Evolutionary conservation across 2,113 vertebrate species (phyloP).

Genomic region (Platichthys flesus): DNA sequence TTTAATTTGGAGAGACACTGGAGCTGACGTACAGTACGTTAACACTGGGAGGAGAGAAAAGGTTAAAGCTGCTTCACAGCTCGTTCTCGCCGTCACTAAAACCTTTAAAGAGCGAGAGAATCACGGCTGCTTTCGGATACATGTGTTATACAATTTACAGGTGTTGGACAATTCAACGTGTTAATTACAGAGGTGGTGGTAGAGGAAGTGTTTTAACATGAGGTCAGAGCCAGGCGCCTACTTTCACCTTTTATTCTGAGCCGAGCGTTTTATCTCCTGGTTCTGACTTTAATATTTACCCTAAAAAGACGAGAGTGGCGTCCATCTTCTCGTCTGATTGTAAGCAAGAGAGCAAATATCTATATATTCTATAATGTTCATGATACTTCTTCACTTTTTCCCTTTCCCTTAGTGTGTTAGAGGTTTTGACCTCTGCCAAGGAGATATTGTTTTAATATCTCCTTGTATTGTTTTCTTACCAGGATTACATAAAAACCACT

Average conservation of each 20-base stretch:
- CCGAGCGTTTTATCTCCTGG: not conserved
- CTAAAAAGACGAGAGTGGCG: not conserved
- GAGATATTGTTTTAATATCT: no score
- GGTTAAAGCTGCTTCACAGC: slow-evolving; percentile 3
- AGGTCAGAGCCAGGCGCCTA: not conserved
- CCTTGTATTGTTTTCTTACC: no score
- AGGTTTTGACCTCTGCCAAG: no score
- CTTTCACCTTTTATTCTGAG: not conserved
- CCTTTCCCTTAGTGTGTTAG: no score
- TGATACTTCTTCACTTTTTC: no score
- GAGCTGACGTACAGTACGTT: not conserved
- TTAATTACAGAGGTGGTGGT: no score
- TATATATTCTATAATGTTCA: not conserved
- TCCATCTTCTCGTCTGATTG: not conserved
- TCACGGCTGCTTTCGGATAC: no score
- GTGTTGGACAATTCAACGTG: no score
- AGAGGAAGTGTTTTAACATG: not conserved
- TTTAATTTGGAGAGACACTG: slow-evolving; percentile 46
- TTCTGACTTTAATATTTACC: not conserved
- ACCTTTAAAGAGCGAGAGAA: not conserved
- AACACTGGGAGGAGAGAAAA: not conserved
- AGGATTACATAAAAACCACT: no score
- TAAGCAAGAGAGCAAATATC: not conserved
- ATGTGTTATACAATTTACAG: no score
- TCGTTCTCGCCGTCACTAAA: not conserved